A percentile compares a stretch with the other conserved stretches of the same genome.
These are phyloP conservation scores for Euwallacea fornicatus DNA, from an alignment of 1,140 invertebrate species.

Conservation along the genomic window DNA sequence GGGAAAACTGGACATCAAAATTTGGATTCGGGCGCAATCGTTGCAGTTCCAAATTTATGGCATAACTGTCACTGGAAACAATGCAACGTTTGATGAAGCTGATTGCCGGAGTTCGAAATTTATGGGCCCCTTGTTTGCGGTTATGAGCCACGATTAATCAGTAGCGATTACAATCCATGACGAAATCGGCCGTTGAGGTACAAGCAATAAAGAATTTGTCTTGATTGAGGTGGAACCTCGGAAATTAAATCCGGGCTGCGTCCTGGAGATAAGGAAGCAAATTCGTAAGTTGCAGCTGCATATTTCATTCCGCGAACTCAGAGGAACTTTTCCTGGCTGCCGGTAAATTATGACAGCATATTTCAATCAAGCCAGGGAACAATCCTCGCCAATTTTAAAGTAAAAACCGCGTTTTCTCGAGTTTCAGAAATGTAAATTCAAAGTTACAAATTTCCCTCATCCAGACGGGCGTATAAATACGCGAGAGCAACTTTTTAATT, in stretches of 20 bases:
- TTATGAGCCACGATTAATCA: slow-evolving; percentile 23
- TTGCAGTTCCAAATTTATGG: slow-evolving; percentile 19
- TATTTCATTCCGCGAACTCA: too few relatives aligned
- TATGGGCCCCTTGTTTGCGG: slow-evolving; percentile 26
- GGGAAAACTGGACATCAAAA: neutral
- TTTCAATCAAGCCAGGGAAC: too few relatives aligned
- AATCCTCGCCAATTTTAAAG: neutral
- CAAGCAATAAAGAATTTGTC: too few relatives aligned
- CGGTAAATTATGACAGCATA: too few relatives aligned
- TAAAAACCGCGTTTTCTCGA: slow-evolving; percentile 1
- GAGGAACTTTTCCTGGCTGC: too few relatives aligned
- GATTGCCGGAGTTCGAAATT: slow-evolving; percentile 24
- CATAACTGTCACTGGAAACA: slow-evolving; percentile 19
- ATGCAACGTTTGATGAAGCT: slow-evolving; percentile 29
- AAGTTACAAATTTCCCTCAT: slow-evolving; percentile 3
- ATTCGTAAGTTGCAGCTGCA: too few relatives aligned
- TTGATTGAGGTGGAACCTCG: too few relatives aligned
- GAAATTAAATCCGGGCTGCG: too few relatives aligned
- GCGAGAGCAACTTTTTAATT: slow-evolving; percentile 16
- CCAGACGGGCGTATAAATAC: slow-evolving; percentile 6
- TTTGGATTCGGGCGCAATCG: slow-evolving; percentile 4
- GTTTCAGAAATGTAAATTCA: neutral
- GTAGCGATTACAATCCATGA: neutral
- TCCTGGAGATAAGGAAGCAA: too few relatives aligned
- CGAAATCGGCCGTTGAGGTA: neutral